phyloP scores from a whole-genome alignment of 2,797 vertebrate genomes.

The Acanthurus leucopareius region DNA sequence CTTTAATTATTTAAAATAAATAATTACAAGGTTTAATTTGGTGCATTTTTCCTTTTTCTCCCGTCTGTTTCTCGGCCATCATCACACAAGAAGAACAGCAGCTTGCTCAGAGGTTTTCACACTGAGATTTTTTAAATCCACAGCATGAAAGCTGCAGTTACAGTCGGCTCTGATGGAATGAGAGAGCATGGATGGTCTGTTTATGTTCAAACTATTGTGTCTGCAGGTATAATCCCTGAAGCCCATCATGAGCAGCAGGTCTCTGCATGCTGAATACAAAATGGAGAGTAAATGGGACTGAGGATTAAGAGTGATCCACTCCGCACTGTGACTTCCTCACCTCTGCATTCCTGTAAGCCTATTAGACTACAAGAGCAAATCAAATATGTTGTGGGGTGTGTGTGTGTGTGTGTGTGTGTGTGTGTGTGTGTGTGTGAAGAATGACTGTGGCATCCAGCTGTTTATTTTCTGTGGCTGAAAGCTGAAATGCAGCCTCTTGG shows the following conservation, averaged over 20 bases:
- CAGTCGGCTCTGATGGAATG: constrained; percentile 20
- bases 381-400: constrained; percentile 36
- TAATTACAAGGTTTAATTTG: neutral
- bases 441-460: neutral
- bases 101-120: neutral
- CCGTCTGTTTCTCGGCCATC: neutral
- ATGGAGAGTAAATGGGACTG: constrained; percentile 44
- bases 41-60: neutral
- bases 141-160: constrained; percentile 18
- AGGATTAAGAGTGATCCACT: constrained; percentile 68
- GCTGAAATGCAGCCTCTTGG: neutral
- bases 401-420: constrained; percentile 19
- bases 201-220: constrained; percentile 52
- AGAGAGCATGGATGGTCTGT: constrained; percentile 16
- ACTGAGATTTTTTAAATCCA: neutral
- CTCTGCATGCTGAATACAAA: constrained; percentile 47
- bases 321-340: constrained; percentile 50
- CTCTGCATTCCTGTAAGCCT: constrained; percentile 59
- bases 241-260: constrained; percentile 35
- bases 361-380: constrained; percentile 64
- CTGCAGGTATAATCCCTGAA: constrained; percentile 49
- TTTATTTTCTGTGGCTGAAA: neutral
- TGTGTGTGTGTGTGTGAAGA: constrained; percentile 4
- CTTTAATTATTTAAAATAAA: neutral
- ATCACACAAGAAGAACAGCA: neutral